Percentiles rank a stretch among this genome's conserved stretches.
Conservation (phyloP, 2,113 vertebrate species). For the Cavia aperea region DNA sequence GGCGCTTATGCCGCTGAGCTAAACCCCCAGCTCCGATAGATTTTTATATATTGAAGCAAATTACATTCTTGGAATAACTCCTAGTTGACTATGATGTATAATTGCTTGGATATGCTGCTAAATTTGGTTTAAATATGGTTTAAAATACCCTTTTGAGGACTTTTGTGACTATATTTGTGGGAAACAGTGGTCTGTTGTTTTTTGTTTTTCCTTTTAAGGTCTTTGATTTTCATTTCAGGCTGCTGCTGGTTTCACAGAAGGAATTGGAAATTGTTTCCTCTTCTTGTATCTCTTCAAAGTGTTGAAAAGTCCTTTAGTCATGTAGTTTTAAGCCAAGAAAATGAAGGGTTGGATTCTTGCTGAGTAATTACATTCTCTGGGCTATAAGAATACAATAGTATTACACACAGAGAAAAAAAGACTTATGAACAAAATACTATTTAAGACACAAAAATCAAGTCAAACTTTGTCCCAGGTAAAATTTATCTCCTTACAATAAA, state of each 20-base stretch:
- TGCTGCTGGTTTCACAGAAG: not conserved
- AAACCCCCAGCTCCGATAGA: not conserved
- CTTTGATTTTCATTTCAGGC: not conserved
- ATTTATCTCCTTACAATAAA: not conserved
- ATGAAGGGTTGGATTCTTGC: not conserved
- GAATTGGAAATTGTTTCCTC: not conserved
- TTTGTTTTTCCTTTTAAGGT: not conserved
- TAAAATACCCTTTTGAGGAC: not conserved
- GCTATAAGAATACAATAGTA: not conserved
- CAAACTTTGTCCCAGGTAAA: conserved; percentile 8
- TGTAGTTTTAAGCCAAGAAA: not conserved
- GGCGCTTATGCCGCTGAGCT: too few species aligned
- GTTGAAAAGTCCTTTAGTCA: not conserved
- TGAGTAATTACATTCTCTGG: not conserved
- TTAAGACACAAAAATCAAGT: conserved; percentile 41
- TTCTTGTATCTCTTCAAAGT: not conserved
- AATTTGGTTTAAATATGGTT: not conserved
- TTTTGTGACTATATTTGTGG: not conserved
- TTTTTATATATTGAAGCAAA: not conserved
- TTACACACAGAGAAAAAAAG: not conserved
- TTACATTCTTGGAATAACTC: conserved; percentile 12
- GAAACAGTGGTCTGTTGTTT: not conserved
- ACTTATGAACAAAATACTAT: conserved; percentile 21
- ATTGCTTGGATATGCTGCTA: not conserved
- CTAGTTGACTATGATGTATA: not conserved